Conservation (phyloP, 2,113 vertebrate species). For the Grantiella picta region DNA sequence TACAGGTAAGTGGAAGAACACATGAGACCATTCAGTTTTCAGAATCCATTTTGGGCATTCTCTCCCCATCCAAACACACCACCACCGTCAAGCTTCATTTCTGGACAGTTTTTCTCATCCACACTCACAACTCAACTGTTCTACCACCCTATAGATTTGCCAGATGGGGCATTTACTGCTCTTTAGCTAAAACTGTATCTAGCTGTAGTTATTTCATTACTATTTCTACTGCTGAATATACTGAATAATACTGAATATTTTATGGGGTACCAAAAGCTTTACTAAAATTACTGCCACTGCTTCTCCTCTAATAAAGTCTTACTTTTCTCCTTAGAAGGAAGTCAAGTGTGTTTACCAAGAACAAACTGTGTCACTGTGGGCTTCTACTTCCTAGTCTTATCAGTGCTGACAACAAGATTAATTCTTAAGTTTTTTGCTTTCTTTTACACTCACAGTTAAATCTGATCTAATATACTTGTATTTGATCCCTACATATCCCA, state of each 20-base stretch:
- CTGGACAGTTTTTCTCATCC: neutral
- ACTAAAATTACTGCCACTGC: neutral
- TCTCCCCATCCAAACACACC: neutral
- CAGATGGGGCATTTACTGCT: neutral
- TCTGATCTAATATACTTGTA: neutral
- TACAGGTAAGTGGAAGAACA: neutral
- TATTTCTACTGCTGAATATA: neutral
- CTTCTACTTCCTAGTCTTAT: neutral
- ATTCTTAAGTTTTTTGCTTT: neutral
- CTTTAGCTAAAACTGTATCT: neutral
- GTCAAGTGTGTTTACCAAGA: neutral
- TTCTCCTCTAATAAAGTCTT: neutral
- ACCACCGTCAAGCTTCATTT: neutral
- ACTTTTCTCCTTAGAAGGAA: neutral
- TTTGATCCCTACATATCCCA: neutral
- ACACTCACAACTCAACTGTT: neutral
- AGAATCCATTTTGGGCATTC: neutral
- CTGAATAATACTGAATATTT: neutral
- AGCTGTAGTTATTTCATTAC: neutral
- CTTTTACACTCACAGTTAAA: neutral
- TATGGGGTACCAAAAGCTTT: neutral
- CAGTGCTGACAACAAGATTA: neutral
- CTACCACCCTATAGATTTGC: neutral
- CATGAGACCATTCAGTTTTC: accelerated
- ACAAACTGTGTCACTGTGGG: neutral